phyloP scores from a whole-genome alignment of 2,888 invertebrate species.

The Clistopyga incitator region DNA sequence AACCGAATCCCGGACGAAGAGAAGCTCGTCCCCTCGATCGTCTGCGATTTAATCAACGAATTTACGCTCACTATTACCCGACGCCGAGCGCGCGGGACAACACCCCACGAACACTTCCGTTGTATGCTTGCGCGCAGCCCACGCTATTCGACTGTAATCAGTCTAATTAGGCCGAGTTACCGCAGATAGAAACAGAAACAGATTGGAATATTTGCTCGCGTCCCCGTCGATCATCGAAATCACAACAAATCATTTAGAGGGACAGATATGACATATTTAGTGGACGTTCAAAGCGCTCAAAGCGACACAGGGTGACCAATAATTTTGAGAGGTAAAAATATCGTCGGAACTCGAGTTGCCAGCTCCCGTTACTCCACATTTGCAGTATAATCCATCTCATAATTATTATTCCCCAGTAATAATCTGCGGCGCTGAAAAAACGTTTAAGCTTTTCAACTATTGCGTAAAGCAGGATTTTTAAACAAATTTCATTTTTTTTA shows the following conservation, averaged over 20 bases:
- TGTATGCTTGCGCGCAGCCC: constrained; percentile 41
- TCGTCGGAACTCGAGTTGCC: no score
- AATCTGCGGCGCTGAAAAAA: no score
- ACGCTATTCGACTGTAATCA: constrained; percentile 56
- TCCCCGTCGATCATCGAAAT: constrained; percentile 9
- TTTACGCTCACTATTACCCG: constrained; percentile 64
- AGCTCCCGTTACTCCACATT: no score
- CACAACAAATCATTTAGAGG: constrained; percentile 5
- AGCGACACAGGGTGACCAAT: neutral
- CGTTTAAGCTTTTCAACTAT: no score
- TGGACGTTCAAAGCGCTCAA: neutral
- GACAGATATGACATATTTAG: neutral
- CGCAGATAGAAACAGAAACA: neutral
- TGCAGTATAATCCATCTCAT: no score
- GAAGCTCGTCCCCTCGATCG: constrained; percentile 48
- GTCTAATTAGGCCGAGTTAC: constrained; percentile 61
- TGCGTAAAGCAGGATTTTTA: no score
- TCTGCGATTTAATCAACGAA: constrained; percentile 71
- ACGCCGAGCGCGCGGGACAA: constrained; percentile 8
- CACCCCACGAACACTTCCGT: constrained; percentile 32
- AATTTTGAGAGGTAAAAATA: neutral
- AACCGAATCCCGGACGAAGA: constrained; percentile 46
- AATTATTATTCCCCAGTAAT: no score
- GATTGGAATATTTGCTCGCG: neutral
- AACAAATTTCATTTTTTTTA: no score